These are phyloP conservation scores for Chalcosyrphus nemorum DNA, from an alignment of 2,888 invertebrate genomes.

Conservation along the genomic window DNA sequence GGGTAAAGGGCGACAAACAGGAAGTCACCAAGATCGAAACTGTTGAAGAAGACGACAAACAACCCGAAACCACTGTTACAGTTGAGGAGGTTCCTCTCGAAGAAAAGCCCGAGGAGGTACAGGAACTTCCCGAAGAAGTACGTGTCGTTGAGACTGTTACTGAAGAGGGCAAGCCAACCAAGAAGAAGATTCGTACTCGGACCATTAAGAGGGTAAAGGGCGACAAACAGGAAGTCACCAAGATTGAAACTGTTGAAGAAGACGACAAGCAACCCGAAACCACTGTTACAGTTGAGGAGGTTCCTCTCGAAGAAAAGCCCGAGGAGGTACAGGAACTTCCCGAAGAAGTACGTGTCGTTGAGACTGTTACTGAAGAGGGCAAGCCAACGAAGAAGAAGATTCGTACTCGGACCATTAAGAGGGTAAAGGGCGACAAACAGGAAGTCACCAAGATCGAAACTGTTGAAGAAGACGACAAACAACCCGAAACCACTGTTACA, in stretches of 20 bases:
- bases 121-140: conserved; percentile 24
- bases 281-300: conserved; percentile 20
- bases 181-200: conserved; percentile 21
- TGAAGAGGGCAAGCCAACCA: conserved; percentile 24
- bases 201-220: conserved; percentile 24
- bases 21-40: conserved; percentile 35
- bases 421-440: conserved; percentile 27
- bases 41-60: conserved; percentile 14
- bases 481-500: conserved; percentile 24
- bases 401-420: conserved; percentile 14
- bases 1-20: conserved; percentile 28
- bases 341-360: conserved; percentile 9
- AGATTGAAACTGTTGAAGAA: conserved; percentile 20
- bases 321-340: conserved; percentile 9
- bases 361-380: conserved; percentile 9
- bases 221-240: conserved; percentile 28
- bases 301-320: conserved; percentile 1
- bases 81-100: conserved; percentile 14
- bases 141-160: neutral
- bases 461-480: conserved; percentile 22
- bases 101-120: neutral
- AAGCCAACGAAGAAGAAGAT: conserved; percentile 28
- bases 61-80: conserved; percentile 22
- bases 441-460: conserved; percentile 30
- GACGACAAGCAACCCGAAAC: conserved; percentile 23